Evolutionary conservation across 2,888 invertebrate species (phyloP), one percentile per base, ranked within the genome.

Genomic region (Zygothrica quintamaculata): DNA sequence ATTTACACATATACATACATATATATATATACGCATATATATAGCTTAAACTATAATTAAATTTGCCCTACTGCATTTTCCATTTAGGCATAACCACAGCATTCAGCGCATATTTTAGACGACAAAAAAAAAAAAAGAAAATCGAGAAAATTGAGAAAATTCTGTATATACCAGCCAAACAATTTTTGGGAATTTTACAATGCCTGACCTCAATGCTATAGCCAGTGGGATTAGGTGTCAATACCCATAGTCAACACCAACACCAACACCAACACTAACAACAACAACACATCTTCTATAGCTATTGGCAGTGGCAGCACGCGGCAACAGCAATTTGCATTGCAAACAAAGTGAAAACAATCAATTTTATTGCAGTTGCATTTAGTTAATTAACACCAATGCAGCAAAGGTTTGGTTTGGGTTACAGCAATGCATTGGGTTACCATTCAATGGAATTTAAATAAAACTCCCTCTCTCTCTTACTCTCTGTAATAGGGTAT

Each of bases 321-420:
- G 72, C 50, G 53, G 74, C 69, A n/a, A 62, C 43, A 56, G 84
- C 87, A 66, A 86, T 84, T 84, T 84, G 82, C 80, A 79, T 84
- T 88, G 88, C 84, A 86, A 86, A 84, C 88, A 84, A 84, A 84
- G 88, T 86, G 88, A 84, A 88, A 84, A 84, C 82, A 84, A 84
- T 84, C 82, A 88, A 86, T 84, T 84, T 88, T 84, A 84, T 88
- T 84, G 82, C 74, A 74, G 84, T 86, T 84, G 84, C 88, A 88
- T 86, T 86, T 84, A 84, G 82, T 84, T 84, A 84, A 84, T 84
- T 84, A 84, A 88, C 88, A 88, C 88, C 86, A 82, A 68, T 74
- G 78, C 73, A n/a, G 76, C 65, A 48, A 71, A 42, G 47, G 46
- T 29, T 71, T 37, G 40, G 50, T 42, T 43, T 13, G 13, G 64